phyloP scores from a whole-genome alignment of 2,888 invertebrate species.

The Chydorus sphaericus region DNA sequence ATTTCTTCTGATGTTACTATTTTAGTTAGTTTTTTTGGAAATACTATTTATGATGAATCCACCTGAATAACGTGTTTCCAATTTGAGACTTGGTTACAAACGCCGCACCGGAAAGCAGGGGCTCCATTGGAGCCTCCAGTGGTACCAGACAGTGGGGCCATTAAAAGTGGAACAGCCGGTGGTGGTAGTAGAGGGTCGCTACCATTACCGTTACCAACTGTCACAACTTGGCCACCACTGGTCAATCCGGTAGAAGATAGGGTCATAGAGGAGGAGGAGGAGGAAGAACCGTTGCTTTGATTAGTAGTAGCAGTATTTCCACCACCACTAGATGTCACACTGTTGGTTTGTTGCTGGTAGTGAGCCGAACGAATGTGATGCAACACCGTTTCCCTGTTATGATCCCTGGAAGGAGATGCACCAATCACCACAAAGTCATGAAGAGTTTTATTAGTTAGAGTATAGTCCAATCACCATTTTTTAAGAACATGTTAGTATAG shows the following conservation, averaged over 20 bases:
- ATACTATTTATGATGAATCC: background rate
- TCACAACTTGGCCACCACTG: background rate
- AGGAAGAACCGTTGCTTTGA: background rate
- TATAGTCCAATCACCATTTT: background rate
- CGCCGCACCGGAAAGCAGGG: conserved; percentile 49
- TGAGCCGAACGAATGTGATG: conserved; percentile 52
- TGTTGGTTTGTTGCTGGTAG: conserved; percentile 15
- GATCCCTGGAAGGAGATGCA: conserved; percentile 34
- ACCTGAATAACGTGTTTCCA: conserved; percentile 79
- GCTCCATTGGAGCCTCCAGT: background rate
- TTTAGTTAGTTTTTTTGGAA: background rate
- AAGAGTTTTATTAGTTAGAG: too few species aligned
- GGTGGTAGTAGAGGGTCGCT: background rate
- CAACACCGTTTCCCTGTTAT: conserved; percentile 46
- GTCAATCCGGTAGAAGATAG: background rate
- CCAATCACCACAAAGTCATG: background rate
- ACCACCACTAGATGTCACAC: conserved; percentile 4
- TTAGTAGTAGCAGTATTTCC: background rate
- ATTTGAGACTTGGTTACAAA: conserved; percentile 66
- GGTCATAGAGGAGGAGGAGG: background rate
- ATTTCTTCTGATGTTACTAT: background rate
- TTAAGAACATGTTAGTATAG: too few species aligned
- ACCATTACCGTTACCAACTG: background rate
- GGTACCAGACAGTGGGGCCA: background rate
- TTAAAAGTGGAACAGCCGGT: too few species aligned